Evolutionary conservation across 2,797 vertebrate species (phyloP).

Genomic region (Sebastes alutus): DNA sequence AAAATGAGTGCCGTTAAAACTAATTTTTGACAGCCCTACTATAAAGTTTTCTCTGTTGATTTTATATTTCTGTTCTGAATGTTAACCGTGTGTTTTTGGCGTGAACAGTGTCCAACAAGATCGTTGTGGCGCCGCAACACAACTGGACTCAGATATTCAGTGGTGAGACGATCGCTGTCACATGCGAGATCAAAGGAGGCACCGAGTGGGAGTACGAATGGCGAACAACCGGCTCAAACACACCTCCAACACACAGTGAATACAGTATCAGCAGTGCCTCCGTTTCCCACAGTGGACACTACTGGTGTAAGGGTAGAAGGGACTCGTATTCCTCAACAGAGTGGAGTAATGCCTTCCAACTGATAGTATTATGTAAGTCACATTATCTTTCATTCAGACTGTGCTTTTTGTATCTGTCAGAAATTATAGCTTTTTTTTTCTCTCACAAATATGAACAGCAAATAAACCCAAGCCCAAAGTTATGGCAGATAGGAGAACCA

Average conservation of each 20-base stretch:
- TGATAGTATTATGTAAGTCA: conserved; percentile 23
- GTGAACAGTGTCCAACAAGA: neutral
- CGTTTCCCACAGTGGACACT: neutral
- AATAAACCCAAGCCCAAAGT: neutral
- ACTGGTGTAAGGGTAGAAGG: conserved; percentile 17
- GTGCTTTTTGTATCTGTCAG: neutral
- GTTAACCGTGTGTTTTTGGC: neutral
- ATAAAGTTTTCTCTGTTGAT: neutral
- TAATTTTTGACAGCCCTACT: no score
- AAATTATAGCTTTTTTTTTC: neutral
- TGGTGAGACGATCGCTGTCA: conserved; percentile 22
- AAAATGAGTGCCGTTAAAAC: no score
- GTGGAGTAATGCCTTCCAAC: neutral
- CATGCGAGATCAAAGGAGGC: conserved; percentile 25
- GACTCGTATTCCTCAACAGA: neutral
- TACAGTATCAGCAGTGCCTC: neutral
- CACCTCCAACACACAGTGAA: neutral
- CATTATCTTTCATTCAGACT: neutral
- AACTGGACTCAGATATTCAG: conserved; percentile 16
- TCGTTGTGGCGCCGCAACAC: conserved; percentile 9
- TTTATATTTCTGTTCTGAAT: neutral
- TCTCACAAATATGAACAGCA: neutral
- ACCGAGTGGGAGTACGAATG: conserved; percentile 46
- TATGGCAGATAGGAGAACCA: neutral
- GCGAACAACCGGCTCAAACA: neutral